A percentile compares a stretch with the other conserved stretches of the same genome.
Evolutionary conservation across 2,888 invertebrate genomes (phyloP).

Genomic region (Hydriomena furcata): DNA sequence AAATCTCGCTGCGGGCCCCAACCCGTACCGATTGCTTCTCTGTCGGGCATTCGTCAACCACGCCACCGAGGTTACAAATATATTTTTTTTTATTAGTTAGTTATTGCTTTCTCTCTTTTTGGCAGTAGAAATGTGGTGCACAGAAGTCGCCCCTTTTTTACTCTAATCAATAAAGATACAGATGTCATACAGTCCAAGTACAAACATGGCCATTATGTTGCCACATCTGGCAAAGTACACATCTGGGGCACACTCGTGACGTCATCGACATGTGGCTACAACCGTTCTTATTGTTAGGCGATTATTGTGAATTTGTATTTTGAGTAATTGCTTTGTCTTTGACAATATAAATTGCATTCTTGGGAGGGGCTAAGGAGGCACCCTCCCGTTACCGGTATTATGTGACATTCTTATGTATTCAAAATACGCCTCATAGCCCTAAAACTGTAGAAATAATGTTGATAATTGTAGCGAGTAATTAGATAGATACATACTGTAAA

Average conservation of each 20-base stretch:
- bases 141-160: slow-evolving; percentile 46
- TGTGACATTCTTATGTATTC: too few species aligned
- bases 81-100: neutral
- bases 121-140: slow-evolving; percentile 33
- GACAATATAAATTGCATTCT: neutral
- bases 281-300: slow-evolving; percentile 52
- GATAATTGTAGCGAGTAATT: too few species aligned
- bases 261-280: slow-evolving; percentile 74
- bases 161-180: slow-evolving; percentile 60
- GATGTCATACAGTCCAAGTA: slow-evolving; percentile 69
- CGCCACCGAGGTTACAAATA: neutral
- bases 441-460: too few species aligned
- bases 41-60: too few species aligned
- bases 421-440: too few species aligned
- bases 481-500: too few species aligned
- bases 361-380: neutral
- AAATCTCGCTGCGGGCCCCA: too few species aligned
- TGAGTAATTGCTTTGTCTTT: slow-evolving; percentile 21
- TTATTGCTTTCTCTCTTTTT: slow-evolving; percentile 9
- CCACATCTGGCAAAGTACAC: slow-evolving; percentile 65
- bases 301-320: slow-evolving; percentile 40
- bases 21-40: too few species aligned
- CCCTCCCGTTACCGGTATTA: too few species aligned
- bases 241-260: slow-evolving; percentile 70
- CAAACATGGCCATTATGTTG: slow-evolving; percentile 44